Evolutionary conservation across 2,888 invertebrate species (phyloP).

Genomic region (Phyto melanocephala): DNA sequence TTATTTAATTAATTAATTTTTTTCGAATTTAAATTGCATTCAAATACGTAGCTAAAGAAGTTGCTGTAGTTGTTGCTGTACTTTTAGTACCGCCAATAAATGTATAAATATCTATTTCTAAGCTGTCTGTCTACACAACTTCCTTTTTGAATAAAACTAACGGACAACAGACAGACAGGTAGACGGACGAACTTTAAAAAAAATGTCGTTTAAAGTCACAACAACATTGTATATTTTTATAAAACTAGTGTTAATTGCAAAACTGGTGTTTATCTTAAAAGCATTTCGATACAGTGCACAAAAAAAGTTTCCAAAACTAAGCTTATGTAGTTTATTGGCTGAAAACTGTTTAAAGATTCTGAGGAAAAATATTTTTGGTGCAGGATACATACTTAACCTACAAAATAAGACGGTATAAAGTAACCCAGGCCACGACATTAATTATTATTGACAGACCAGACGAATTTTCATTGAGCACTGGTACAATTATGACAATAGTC

Average conservation of each 20-base stretch:
- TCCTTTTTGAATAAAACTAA: slow-evolving; percentile 57
- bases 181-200: slow-evolving; percentile 21
- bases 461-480: no score
- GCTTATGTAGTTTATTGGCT: no score
- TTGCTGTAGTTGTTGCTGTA: neutral
- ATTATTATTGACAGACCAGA: no score
- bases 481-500: no score
- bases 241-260: slow-evolving; percentile 53
- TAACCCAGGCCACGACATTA: no score
- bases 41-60: neutral
- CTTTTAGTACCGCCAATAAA: neutral
- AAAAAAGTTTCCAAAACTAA: neutral
- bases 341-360: no score
- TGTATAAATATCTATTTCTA: slow-evolving; percentile 33
- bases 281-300: slow-evolving; percentile 7
- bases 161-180: slow-evolving; percentile 6
- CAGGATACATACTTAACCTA: no score
- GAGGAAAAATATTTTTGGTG: no score
- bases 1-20: slow-evolving; percentile 20
- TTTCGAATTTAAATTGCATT: neutral
- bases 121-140: slow-evolving; percentile 55
- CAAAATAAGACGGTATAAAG: no score
- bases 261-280: slow-evolving; percentile 37
- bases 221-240: slow-evolving; percentile 22
- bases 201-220: slow-evolving; percentile 20